Percentiles rank a stretch among this genome's conserved stretches.
Conservation (phyloP, 1,140 invertebrate genomes). For the Hycleus phaleratus region DNA sequence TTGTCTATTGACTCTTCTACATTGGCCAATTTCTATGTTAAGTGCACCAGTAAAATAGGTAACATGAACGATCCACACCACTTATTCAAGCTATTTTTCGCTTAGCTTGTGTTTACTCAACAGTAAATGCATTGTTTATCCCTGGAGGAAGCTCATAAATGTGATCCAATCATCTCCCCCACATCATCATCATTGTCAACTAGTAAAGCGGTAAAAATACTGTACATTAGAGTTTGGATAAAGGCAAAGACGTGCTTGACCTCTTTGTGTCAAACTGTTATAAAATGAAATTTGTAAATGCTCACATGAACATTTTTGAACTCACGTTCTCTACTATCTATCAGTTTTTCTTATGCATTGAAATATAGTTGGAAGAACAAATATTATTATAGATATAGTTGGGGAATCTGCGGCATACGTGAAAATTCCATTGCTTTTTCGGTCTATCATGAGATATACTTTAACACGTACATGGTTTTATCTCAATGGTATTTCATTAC, state of each 20-base stretch:
- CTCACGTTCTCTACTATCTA: constrained; percentile 17
- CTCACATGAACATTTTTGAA: constrained; percentile 16
- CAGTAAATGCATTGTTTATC: constrained; percentile 40
- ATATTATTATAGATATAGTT: background rate
- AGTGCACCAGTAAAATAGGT: too few species aligned
- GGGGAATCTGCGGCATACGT: background rate
- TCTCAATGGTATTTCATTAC: constrained; percentile 5
- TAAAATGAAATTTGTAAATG: constrained; percentile 28
- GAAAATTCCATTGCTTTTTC: constrained; percentile 15
- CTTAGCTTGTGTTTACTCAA: constrained; percentile 27
- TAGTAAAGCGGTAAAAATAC: background rate
- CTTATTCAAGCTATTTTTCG: constrained; percentile 16
- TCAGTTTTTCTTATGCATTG: constrained; percentile 23
- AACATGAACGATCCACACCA: too few species aligned
- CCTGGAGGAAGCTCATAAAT: constrained; percentile 44
- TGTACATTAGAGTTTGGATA: background rate
- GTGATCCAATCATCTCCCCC: constrained; percentile 46
- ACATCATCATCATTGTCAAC: constrained; percentile 25
- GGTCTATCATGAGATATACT: background rate
- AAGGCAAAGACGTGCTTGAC: constrained; percentile 21
- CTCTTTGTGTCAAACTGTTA: constrained; percentile 5
- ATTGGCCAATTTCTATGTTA: too few species aligned
- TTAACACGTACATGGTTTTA: constrained; percentile 9
- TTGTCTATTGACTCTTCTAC: too few species aligned
- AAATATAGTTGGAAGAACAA: constrained; percentile 19